Conservation (phyloP, 2,113 vertebrate genomes). For the Montifringilla adamsi region DNA sequence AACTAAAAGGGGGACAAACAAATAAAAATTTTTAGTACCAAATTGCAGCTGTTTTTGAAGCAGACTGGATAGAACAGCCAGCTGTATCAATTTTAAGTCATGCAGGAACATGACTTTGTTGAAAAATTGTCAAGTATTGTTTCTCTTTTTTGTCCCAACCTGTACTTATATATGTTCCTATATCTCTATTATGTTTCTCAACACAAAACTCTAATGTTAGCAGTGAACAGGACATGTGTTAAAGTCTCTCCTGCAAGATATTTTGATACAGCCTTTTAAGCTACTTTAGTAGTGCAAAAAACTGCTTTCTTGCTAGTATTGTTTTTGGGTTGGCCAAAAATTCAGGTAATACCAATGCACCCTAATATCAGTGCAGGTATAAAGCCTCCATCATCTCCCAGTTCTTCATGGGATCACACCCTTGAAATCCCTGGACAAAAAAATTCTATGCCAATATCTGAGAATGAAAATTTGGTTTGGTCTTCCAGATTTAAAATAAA, state of each 20-base stretch:
- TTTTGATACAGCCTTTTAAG: not conserved
- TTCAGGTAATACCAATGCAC: not conserved
- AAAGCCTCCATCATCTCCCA: not conserved
- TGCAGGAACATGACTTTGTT: not conserved
- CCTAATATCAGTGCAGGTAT: too few species aligned
- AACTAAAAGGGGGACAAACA: not conserved
- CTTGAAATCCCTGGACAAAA: not conserved
- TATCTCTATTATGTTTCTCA: not conserved
- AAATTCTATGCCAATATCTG: accelerated
- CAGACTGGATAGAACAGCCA: not conserved
- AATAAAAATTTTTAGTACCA: not conserved
- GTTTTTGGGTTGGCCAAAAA: not conserved
- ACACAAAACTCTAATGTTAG: not conserved
- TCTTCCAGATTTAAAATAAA: not conserved
- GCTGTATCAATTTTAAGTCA: not conserved
- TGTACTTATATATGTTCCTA: not conserved
- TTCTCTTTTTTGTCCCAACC: not conserved
- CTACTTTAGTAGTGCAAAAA: not conserved
- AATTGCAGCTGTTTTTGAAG: not conserved
- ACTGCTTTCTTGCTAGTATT: not conserved
- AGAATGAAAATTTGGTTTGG: not conserved
- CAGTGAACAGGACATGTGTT: not conserved
- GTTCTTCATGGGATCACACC: not conserved
- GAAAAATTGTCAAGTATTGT: not conserved
- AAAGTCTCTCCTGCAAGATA: not conserved